Base-by-base conservation (phyloP, 2,113 vertebrate genomes). In the Lonchura striata region DNA sequence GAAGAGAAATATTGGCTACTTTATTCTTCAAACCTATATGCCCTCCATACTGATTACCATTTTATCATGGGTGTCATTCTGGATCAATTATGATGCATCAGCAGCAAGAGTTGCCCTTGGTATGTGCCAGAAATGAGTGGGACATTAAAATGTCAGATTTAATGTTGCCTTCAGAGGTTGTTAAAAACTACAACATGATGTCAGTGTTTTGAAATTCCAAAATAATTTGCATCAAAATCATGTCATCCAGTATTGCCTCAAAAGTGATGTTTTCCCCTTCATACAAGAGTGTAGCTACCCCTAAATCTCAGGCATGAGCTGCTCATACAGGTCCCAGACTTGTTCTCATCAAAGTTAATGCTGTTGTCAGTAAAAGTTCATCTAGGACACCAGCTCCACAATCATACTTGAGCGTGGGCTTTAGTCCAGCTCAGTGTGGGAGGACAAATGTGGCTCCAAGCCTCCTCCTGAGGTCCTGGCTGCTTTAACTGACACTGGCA, bases 1-100 rank as follows among this genome's bases (percentile, higher is more conserved):
- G 97, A 99, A 99, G 97, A 98, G 99, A 93, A 99, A 99, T 97
- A 99, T 99, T n/a, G 99, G 99, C 42, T 99, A 99, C 97, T 99
- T 99, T 98, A 99, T 99, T 96, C 98, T 99, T 80, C 99, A 99
- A 98, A 99, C 99, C 11, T 99, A 99, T 97, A 99, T 99, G 99
- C 99, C 99, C 96, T 99, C 99, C 75, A 99, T 99, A 95, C 98
- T 99, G 96, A 99, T 99, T 97, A 99, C 99, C 80, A 99, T 99
- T 97, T 98, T 99, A 81, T 99, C 99, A 66, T 99, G 99, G 99
- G 99, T 99, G 82, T 99, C 99, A 53, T 99, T 99, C 98, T 99
- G 99, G 99, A 99, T 99, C 97, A 99, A 99, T 97, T 99, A 99
- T 23, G 99, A 99, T 80, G 99, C 99, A 81, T 99, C 99, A 50